These are phyloP conservation scores for cat (Felis catus) DNA, from an alignment of 2,113 vertebrate genomes.

Conservation along the genomic window DNA sequence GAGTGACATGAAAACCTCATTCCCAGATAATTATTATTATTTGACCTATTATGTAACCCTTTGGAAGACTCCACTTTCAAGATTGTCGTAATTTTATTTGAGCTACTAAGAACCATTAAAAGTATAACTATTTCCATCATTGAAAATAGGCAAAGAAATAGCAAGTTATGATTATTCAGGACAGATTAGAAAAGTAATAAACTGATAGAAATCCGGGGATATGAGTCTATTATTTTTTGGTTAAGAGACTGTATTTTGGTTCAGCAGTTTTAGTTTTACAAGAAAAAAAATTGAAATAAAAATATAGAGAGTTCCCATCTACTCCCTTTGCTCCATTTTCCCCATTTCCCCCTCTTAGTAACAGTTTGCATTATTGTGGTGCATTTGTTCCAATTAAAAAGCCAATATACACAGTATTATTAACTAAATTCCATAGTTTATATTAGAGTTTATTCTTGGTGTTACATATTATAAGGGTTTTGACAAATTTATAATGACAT, in stretches of 20 bases:
- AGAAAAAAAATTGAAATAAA: neutral
- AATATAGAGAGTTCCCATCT: neutral
- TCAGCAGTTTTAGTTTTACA: neutral
- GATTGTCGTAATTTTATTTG: neutral
- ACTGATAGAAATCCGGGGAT: neutral
- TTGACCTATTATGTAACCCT: neutral
- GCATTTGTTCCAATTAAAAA: too few species aligned
- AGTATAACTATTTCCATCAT: neutral
- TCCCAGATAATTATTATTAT: neutral
- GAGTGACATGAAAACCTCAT: neutral
- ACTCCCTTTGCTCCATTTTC: neutral
- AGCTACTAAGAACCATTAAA: neutral
- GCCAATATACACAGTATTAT: too few species aligned
- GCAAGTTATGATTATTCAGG: neutral
- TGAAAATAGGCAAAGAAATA: neutral
- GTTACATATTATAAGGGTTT: neutral
- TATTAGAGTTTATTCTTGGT: neutral
- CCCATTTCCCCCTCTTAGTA: neutral
- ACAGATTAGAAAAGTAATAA: neutral
- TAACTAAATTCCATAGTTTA: too few species aligned
- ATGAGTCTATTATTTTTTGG: neutral
- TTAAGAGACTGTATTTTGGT: neutral
- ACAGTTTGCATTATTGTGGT: neutral
- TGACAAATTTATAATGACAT: neutral
- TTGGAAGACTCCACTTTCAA: neutral